Conservation (phyloP, 2,888 invertebrate species). For the Anoplius nigerrimus region DNA sequence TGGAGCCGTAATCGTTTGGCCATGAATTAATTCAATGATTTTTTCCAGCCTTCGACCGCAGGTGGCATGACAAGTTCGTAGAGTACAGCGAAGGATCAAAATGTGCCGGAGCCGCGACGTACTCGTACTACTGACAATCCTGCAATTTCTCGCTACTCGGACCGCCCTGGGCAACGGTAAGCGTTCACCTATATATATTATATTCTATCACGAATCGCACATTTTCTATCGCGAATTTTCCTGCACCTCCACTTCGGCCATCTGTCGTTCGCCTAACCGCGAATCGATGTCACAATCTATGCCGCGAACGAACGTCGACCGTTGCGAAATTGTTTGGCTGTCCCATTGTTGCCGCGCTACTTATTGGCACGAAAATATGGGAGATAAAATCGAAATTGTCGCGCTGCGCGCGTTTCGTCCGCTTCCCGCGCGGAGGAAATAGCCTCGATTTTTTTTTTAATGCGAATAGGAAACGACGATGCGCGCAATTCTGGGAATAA, state of each 20-base stretch:
- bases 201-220: no score
- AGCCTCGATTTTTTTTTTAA: conserved; percentile 40
- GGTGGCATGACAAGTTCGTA: conserved; percentile 4
- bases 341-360: conserved; percentile 35
- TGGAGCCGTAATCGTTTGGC: no score
- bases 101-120: neutral
- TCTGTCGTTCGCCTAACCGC: neutral
- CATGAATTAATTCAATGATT: no score
- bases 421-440: conserved; percentile 39
- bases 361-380: conserved; percentile 42
- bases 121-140: neutral
- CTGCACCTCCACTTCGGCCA: neutral
- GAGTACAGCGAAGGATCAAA: neutral
- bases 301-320: conserved; percentile 37
- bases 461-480: conserved; percentile 38
- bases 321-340: conserved; percentile 53
- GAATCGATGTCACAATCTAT: neutral
- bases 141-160: neutral
- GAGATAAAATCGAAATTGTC: conserved; percentile 45
- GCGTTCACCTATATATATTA: neutral
- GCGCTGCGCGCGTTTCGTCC: neutral
- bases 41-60: neutral
- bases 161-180: neutral
- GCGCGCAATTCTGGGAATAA: neutral
- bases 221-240: no score